Base-by-base conservation (phyloP, 2,113 vertebrate species). In the Ranitomeya imitator region DNA sequence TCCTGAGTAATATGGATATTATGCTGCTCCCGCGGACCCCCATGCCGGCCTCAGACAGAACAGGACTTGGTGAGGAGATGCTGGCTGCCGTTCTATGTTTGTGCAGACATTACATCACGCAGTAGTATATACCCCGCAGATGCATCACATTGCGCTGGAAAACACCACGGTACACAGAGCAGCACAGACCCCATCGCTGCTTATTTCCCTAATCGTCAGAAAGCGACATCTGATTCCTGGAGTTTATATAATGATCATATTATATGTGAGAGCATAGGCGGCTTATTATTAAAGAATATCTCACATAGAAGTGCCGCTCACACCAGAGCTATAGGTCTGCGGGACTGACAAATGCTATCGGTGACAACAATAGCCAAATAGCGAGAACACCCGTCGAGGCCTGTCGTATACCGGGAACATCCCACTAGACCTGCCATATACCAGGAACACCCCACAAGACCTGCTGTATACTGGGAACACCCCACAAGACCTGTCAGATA, bases 91-190 rank as follows among this genome's bases (percentile, higher is more conserved):
- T 16, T 76, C 67, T 37, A 7, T 88, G 86, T 88, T 88, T 88
- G 86, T 88, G 71, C 86, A 88, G 86, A 88, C 86, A 55, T 88
- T 88, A 88, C 86, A 88, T 88, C 86, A 88, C 86, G 61, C 86
- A 63, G 54, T 55, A 81, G 79, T 73, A 73, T 77, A 59, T 26
- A 88, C 71, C 55, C 86, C 57, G 71, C 86, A 88, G 86, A 79
- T 88, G 86, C 57, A 87, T 87, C 65, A 81, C 73, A 87, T 87
- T 45, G 79, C 79, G 83, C 57, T 60, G 78, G 31, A 61, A 83
- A 83, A 88, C 65, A 60, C 59, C 69, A 26, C 67, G 9, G 79
- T 19, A 82, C 77, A 80, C 61, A 63, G 16, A 51, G 86, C n/a
- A 73, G 21, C 65, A 55, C 51, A 85, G 45, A 61, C 55, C 76